Base-by-base conservation (phyloP, 2,113 vertebrate genomes). In the Mola mola region DNA sequence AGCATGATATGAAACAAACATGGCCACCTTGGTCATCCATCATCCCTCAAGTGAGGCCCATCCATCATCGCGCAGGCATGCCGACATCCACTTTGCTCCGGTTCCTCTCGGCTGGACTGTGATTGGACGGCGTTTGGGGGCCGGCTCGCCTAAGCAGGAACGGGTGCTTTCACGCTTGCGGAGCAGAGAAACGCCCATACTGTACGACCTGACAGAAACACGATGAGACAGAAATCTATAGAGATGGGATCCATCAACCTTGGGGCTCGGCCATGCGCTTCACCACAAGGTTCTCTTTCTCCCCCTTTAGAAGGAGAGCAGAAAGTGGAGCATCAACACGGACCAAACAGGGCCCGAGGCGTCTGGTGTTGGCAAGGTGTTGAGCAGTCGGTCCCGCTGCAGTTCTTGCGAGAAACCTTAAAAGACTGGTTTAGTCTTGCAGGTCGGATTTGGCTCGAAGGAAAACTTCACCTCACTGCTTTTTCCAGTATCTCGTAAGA, bases 1-100 rank as follows among this genome's bases (percentile, higher is more conserved):
- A 80, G 75, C 58, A 53, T 81, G 73, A 76, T 81, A 63, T 67
- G 73, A 84, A 89, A 88, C 78, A 85, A 89, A 82, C 65, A 81
- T 74, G 75, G 53, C 80, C 74, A 55, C 78, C 67, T 37, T 55
- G 72, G 84, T 74, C 74, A 88, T 89, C 86, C 74, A 86, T 91
- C 89, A 89, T 88, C 60, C 84, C 68, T 69, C 67, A 65, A 77
- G 70, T 78, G 74, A 86, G 81, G 65, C 63, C 79, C 84, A 90
- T 92, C 86, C 86, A 89, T 92, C 87, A 91, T 82, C 25, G 8
- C 19, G 28, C 60, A 69, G 43, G 16, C 79, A 26, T 40, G 72
- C 73, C 75, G 88, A 91, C 87, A 83, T 77, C 61, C 77, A 86
- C 87, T 87, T 73, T 81, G 82, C 81, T 74, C 63, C 21, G 68